Base-by-base conservation (phyloP, 2,113 vertebrate genomes). In the Coryphaenoides rupestris region DNA sequence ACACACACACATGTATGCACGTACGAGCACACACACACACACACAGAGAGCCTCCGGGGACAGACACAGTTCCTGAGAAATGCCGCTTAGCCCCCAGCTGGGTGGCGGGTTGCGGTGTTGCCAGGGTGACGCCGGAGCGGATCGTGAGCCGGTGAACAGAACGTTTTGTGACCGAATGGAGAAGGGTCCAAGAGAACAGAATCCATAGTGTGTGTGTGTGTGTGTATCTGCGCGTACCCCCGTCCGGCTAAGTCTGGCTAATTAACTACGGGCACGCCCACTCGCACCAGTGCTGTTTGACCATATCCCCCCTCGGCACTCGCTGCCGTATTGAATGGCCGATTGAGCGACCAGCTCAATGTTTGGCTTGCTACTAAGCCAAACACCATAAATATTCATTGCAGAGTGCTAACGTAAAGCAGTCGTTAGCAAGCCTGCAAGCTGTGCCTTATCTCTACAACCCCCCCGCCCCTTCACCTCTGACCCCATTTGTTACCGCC, bases 121-220 rank as follows among this genome's bases (percentile, higher is more conserved):
- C 82, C 72, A 65, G 65, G 76, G 76, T 5, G 47, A 81, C 75
- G 75, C 75, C 68, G 59, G 57, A 80, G 63, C 62, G 33, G 63
- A 70, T 74, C 45, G 68, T 81, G 73, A 72, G 74, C 65, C 70
- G 19, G 63, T 81, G 62, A 77, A 66, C 56, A 14, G 77, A 75
- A 70, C 74, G 26, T 76, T 63, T 69, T 84, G 70, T 58, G 52
- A 61, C 65, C 21, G 75, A 75, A 66, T 60, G 65, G 63, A 69
- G 61, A 74, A 67, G 63, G 66, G 58, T 77, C 81, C 85, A 79
- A 65, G 69, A 76, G 84, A 92, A 92, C 85, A 90, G 76, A 88
- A 86, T 89, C 81, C 79, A 80, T 82, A 89, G 85, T 89, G 89
- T 46, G 28, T 57, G 19, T 58, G 46, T 62, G 46, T 62, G 46